Base-by-base conservation (phyloP, 2,113 vertebrate genomes). In the Myotis yumanensis region DNA sequence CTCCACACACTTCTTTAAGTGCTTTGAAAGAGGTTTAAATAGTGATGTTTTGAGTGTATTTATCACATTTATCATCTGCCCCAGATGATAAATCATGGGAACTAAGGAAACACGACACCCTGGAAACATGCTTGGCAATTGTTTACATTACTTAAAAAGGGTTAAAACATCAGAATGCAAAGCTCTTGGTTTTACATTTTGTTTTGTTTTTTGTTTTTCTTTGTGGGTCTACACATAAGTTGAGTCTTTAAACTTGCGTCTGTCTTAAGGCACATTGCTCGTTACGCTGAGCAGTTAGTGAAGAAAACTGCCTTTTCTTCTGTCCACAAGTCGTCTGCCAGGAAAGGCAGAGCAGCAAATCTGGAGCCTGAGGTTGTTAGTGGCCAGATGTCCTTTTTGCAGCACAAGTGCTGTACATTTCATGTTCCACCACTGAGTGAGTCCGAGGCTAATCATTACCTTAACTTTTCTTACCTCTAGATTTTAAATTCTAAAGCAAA, bases 361-460 rank as follows among this genome's bases (percentile, higher is more conserved):
- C 35, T 89, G 66, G 72, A 73, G 16, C 5, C 37, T 80, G 59
- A 86, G 48, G 12, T 30, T 76, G 68, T 83, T 59, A 76, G 16
- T 43, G 35, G 68, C 57, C 9, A 28, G 66, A 64, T 43, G 23
- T 23, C 25, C 23, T 80, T 85, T 86, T n/a, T 73, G 59, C 25
- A 80, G 54, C 20, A 68, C 12, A 72, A 80, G 66, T 48, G 25
- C 37, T 48, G 7, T 73, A 35, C 22, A 46, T 54, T 90, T 73
- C 52, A 40, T 80, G 52, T 4, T 28, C 54, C 48, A 16, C 18
- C 9, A 30, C 20, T 4, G 43, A 85, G 51, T 71, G 68, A 80
- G 35, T 90, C 20, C 46, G 86, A 72, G 52, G 66, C 86, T 68
- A 90, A 75, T 86, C 80, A 57, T 86, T 86, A 93, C 75, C 30